Percentiles rank a stretch among this genome's conserved stretches.
These are phyloP conservation scores for Hypomecis atomaria DNA, from an alignment of 2,888 invertebrate species.

Conservation along the genomic window DNA sequence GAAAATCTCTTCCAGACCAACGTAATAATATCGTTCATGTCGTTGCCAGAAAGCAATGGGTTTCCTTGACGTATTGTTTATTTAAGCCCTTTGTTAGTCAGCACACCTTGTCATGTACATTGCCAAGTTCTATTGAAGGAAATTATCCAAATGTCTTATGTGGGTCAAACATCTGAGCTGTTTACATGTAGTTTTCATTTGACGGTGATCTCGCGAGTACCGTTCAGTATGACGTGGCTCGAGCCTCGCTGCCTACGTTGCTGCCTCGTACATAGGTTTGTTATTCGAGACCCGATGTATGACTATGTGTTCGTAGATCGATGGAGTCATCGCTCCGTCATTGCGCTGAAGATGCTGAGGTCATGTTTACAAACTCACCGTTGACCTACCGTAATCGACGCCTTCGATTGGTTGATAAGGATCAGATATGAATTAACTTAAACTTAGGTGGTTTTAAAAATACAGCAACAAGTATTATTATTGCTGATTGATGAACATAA, in stretches of 20 bases:
- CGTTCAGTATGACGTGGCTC: conserved; percentile 30
- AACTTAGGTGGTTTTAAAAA: conserved; percentile 8
- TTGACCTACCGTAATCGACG: conserved; percentile 22
- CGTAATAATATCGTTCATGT: too few relatives aligned
- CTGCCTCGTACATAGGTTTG: conserved; percentile 13
- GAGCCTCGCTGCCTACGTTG: conserved; percentile 28
- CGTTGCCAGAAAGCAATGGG: too few relatives aligned
- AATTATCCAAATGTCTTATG: conserved; percentile 15
- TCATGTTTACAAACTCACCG: conserved; percentile 35
- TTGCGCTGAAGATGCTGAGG: conserved; percentile 31
- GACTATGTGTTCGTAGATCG: conserved; percentile 22
- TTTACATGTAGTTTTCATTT: conserved; percentile 32
- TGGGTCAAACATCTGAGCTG: conserved; percentile 23
- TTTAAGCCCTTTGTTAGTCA: not conserved
- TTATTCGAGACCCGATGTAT: conserved; percentile 22
- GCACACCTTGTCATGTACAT: not conserved
- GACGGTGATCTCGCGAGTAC: conserved; percentile 26
- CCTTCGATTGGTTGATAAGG: conserved; percentile 11
- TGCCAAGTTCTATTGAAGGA: conserved; percentile 6
- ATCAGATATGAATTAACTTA: conserved; percentile 11
- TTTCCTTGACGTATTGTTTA: too few relatives aligned
- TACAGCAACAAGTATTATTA: not conserved
- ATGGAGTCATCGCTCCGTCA: conserved; percentile 40
- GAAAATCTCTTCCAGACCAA: too few relatives aligned
- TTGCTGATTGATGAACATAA: too few relatives aligned